Evolutionary conservation across 2,797 vertebrate genomes (phyloP), one percentile per base, ranked within the genome.

Genomic region (Anguilla anguilla): DNA sequence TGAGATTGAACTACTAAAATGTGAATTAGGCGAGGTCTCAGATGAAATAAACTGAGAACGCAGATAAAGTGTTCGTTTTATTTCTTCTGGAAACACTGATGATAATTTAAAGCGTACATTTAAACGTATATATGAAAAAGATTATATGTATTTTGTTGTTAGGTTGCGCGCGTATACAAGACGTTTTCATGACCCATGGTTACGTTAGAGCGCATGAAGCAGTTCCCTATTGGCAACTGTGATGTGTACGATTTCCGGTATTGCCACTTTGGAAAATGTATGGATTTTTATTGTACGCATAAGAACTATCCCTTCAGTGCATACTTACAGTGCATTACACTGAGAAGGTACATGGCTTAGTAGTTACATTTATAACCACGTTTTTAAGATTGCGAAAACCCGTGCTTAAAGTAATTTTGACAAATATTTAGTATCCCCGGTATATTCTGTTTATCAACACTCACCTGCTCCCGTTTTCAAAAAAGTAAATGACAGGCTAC

Each of bases 181-280:
- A 53, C 57, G 31, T 31, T 67, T 74, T 49, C 46, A 57, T 57
- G 31, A 13, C 86, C 46, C 22, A 17, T 28, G 35, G 74, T 35
- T 74, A 86, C 43, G 61, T 82, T 19, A 31, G 43, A 49, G 11
- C 5, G 31, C 3, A 11, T 51, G 3, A 28, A 53, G 22, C 82
- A 64, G n/a, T 81, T 79, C 53, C 72, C 57, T 28, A 31, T 82
- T 87, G 77, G 31, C 25, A 46, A 82, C 35, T 28, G 55, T 81
- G 25, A 39, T 59, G n/a, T 53, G 19, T 43, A 79, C 74, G 74
- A 46, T 79, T 79, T 79, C 74, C 74, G 74, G 22, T 87, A 87
- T 81, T 61, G 59, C n/a, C 86, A 87, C 77, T 10, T 35, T 64
- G 77, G 43, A 59, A 67, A 82, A 46, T 87, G 39, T 64, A 82